phyloP scores from a whole-genome alignment of 1,140 invertebrate species.

The Dreissena rostriformis region DNA sequence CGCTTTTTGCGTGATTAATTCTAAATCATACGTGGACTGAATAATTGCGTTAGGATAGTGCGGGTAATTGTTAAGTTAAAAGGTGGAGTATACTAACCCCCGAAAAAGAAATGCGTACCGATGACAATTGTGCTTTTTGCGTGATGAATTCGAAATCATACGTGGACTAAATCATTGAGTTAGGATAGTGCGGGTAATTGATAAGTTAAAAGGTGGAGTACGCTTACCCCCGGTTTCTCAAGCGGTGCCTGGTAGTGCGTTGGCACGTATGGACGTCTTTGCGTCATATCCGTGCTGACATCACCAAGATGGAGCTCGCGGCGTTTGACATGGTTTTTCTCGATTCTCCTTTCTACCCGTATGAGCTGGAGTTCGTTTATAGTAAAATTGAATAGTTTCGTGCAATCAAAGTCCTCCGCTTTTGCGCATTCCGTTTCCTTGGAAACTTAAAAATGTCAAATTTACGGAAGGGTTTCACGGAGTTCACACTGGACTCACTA shows the following conservation, averaged over 20 bases:
- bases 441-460: slow-evolving; percentile 47
- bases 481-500: slow-evolving; percentile 3
- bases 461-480: slow-evolving; percentile 20
- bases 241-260: slow-evolving; percentile 42
- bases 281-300: slow-evolving; percentile 43
- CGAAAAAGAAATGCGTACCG: background rate
- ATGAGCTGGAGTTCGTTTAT: slow-evolving; percentile 55
- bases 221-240: slow-evolving; percentile 27
- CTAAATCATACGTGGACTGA: too few species aligned
- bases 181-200: too few species aligned
- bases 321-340: background rate
- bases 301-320: slow-evolving; percentile 48
- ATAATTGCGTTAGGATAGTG: too few species aligned
- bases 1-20: too few species aligned
- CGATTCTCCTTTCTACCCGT: slow-evolving; percentile 15
- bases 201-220: too few species aligned
- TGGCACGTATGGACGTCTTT: slow-evolving; percentile 25
- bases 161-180: too few species aligned
- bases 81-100: slow-evolving; percentile 9
- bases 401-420: slow-evolving; percentile 43
- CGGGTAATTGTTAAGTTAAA: too few species aligned
- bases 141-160: too few species aligned
- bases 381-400: slow-evolving; percentile 52
- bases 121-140: too few species aligned
- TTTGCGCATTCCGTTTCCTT: slow-evolving; percentile 1